Base-by-base conservation (phyloP, 2,888 invertebrate genomes). In the Morpho achilles region DNA sequence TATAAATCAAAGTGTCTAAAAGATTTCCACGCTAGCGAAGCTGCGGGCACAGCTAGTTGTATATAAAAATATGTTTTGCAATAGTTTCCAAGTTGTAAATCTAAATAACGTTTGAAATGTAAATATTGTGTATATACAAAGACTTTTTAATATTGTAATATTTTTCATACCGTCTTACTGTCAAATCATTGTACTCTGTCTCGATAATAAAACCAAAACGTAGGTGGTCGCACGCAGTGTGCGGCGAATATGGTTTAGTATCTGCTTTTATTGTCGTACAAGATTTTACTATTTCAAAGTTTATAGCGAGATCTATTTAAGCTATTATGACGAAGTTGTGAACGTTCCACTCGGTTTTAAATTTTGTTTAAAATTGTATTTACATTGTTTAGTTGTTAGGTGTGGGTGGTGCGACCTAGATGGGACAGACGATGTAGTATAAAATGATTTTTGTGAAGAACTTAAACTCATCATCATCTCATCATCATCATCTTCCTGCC, bases 211-310 rank as follows among this genome's bases (percentile, higher is more conserved):
- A 84, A 72, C 72, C 70, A 66, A 76, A 74, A 71, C 77, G 81
- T 84, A 79, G 87, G 86, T 87, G 80, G 80, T 76, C 80, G 56
- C 32, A 9, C 80, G 71, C 76, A 73, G 74, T 76, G 79, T 79
- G 75, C 71, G 74, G 73, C 73, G 77, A 75, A 79, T 77, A 81
- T 74, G 81, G 73, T 75, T 73, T 79, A 77, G 79, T 80, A 77
- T 64, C 54, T 61, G 56, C 77, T 83, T 85, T 82, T 84, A 86
- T 86, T 82, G 79, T 78, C 76, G 75, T 74, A 73, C 77, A 77
- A 80, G 75, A 76, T 82, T 86, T 86, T 82, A 87, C 75, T 75
- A 74, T 82, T 72, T 71, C 73, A 73, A 79, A 70, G 63, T 68
- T 63, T 64, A 68, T 65, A 60, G 67, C 44, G 50, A 56, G 46